Base-by-base conservation (phyloP, 2,888 invertebrate species). In the Nephrotoma flavescens region DNA sequence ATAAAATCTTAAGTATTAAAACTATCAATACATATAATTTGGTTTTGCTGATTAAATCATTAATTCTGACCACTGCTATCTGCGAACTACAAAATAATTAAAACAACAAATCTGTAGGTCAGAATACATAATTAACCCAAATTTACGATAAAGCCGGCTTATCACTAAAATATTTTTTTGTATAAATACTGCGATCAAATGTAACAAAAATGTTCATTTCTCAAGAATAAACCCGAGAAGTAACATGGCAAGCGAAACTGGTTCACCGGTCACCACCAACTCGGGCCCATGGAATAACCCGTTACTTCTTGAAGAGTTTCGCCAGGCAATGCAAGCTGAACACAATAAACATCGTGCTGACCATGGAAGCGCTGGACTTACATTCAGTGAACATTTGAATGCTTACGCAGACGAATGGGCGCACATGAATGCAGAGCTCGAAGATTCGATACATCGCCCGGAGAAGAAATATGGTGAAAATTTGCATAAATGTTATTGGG, bases 401-500 rank as follows among this genome's bases (percentile, higher is more conserved):
- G 71, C 7, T 11, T 31, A 71, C 11, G 71, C 71, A 4, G 31
- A 31, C 9, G 71, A 71, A 31, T 71, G 71, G 71, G 71, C 71
- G 6, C 19, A 71, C 4, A 31, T 71, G 0, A 71, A 71, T 71
- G 71, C 71, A 4, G 71, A 19, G 31, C 71, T 71, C 9, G 71
- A 71, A 9, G 71, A 71, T 71, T 71, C 31, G 89, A 94, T 95
- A 88, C 97, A 97, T 90, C 94, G 96, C 87, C 94, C 95, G 47
- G 95, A 96, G 88, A 94, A 94, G 88, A 95, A 95, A 45, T 96
- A 96, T 89, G 97, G 97, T 0, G 97, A 97, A 90, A 97, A 97
- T 90, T 94, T 97, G 87, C 97, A 95, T 90, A 95, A 71, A 71
- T 71, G 71, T 11, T 71, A 31, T 71, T 71, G 71, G 71, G 71